Evolutionary conservation across 2,888 invertebrate species (phyloP), one percentile per base, ranked within the genome.

Genomic region (Strigamia transsilvanica): DNA sequence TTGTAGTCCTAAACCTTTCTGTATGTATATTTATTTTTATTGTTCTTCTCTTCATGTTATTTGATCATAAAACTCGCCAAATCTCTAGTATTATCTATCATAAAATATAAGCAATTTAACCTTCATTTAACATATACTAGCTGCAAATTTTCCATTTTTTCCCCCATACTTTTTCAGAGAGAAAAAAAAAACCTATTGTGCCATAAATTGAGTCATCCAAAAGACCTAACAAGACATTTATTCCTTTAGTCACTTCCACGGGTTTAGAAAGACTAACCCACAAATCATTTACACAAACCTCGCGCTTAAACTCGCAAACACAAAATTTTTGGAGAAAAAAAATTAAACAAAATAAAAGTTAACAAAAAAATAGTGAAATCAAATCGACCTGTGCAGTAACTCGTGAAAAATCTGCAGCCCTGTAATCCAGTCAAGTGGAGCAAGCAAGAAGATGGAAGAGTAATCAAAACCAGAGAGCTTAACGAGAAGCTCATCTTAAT

Each of bases 381-480:
- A 61, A 61, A 61, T 61, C 61, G 61, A 61, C 21, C 61, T 61
- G 61, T 61, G 61, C 61, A 61, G 61, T 61, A 61, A 61, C 61
- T 23, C 61, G 61, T 61, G 61, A n/a, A 61, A 38, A 61, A 61
- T 23, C 61, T 61, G 21, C 61, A 23, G 61, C 61, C 12, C 6
- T 61, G 61, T 61, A 61, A 61, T 61, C 61, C 61, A 61, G 61
- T 61, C 61, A 61, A 61, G 61, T 61, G 61, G 18, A 61, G 61
- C 61, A 9, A 23, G 61, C 61, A 61, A 61, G 61, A 61, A 27
- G 27, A 27, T 3, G 27, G 27, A 27, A 61, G 61, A 61, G 61
- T 61, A 61, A 61, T 61, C 61, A 61, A 38, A 61, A 61, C 61
- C 61, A 61, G 61, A 21, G 46, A 61, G 61, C 61, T 61, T 61